Evolutionary conservation across 2,888 invertebrate genomes (phyloP), one percentile per base, ranked within the genome.

Genomic region (Hypsopygia costalis): DNA sequence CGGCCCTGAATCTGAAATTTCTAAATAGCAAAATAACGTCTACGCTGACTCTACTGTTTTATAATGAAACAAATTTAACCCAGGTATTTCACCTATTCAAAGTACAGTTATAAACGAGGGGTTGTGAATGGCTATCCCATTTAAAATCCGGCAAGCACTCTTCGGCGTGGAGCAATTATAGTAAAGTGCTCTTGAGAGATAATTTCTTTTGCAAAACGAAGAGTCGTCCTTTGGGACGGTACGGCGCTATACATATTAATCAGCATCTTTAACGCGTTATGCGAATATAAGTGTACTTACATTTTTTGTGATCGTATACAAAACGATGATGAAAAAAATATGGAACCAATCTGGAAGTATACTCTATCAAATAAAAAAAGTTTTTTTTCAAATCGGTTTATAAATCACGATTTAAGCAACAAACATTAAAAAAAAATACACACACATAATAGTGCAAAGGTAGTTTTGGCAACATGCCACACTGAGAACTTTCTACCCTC

Each of bases 111-210:
- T 11, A 27, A 27, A 33, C 16, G 33, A 27, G 28, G 33, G 39
- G 39, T 39, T 39, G 27, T 39, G 33, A 39, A 39, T 39, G 27
- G 39, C 33, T 20, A 11, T 10, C 30, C 40, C 31, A 36, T 42
- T 44, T 42, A 39, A 40, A 47, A 47, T 38, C 35, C 44, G 47
- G 37, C 44, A 29, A 46, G 35, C 41, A 20, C 40, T 22, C 21
- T 20, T 32, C 35, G 34, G 38, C 16, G 35, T 22, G 21, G n/a
- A 36, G 46, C 38, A 48, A 43, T 46, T 40, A 46, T 41, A 36
- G 41, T 16, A 35, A 39, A 46, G 41, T 37, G 37, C 41, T 41
- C 29, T 41, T 36, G 34, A 34, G 34, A 40, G 34, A 31, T 34
- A 39, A 39, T 39, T 39, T 33, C 27, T 39, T 39, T 27, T 16